Base-by-base conservation (phyloP, 35 echinoderm and acorn worm species). In the Lytechinus pictus region DNA sequence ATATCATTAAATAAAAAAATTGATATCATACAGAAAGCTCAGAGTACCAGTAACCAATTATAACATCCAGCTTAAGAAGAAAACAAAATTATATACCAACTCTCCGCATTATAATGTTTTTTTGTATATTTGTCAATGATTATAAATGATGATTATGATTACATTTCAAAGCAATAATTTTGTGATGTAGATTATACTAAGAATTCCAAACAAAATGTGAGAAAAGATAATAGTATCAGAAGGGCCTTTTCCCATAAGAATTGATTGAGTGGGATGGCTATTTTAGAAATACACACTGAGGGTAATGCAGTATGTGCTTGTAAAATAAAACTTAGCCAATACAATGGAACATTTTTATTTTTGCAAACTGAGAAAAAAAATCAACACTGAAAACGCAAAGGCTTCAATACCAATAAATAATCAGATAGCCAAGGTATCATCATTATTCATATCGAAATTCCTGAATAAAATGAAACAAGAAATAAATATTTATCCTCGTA, bases 11-110 rank as follows among this genome's bases (percentile, higher is more conserved):
- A 79, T 24, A 24, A 79, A 11, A 79, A 79, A 79, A 79, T 79
- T 16, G 66, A 79, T 79, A 79, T 79, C 66, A 79, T 79, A 79
- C 66, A 79, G 66, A 79, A 79, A 79, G 66, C 66, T 79, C 66
- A 79, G 19, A 79, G 66, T 79, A 24, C 19, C 66, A 79, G 66
- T 79, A 24, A 79, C 66, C 66, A 79, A 24, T 14, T 79, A 79
- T 79, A 79, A 79, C n/a, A 79, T 79, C 5, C 13, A 79, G 66
- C 66, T 79, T 7, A 79, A 79, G 19, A 7, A 79, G n/a, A 79
- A 79, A 24, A 79, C 16, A 71, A 21, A 2, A 79, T 44, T 44
- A 44, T 44, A 44, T 44, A 79, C 21, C 66, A 79, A 24, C n/a
- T 24, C 19, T 79, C 66, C 19, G 19, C n/a, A 19, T 79, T 6